These are phyloP conservation scores for Bradypodion ventrale DNA, from an alignment of 2,797 vertebrate species.

Conservation along the genomic window DNA sequence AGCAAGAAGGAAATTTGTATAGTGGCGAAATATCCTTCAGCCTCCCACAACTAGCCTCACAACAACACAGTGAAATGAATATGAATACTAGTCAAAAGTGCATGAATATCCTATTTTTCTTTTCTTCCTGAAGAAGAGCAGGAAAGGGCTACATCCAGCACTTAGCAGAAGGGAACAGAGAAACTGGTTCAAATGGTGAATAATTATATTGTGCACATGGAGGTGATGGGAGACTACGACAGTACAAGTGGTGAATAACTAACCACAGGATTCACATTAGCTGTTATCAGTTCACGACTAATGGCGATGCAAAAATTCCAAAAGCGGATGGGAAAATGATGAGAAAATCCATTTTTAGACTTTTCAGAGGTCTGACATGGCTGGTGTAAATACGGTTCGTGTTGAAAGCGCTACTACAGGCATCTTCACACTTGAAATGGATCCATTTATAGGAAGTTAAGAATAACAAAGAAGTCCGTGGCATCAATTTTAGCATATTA, in stretches of 20 bases:
- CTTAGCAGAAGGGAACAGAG: neutral
- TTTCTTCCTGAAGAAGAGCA: neutral
- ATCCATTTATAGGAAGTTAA: neutral
- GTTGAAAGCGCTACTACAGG: too few relatives aligned
- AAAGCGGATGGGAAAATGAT: neutral
- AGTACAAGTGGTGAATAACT: neutral
- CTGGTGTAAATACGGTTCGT: neutral
- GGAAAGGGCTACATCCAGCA: neutral
- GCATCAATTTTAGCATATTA: neutral
- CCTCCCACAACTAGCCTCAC: neutral
- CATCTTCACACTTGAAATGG: too few relatives aligned
- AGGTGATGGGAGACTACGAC: too few relatives aligned
- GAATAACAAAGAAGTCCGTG: too few relatives aligned
- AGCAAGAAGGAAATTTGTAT: neutral
- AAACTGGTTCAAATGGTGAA: neutral
- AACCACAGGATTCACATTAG: neutral
- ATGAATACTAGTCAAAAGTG: neutral
- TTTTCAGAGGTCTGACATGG: neutral
- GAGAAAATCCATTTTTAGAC: neutral
- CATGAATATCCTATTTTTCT: neutral
- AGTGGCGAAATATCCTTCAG: neutral
- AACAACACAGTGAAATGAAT: neutral
- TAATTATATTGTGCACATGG: neutral
- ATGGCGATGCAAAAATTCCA: neutral
- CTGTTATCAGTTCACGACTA: neutral